These are phyloP conservation scores for Aselliscus stoliczkanus DNA, from an alignment of 2,797 vertebrate genomes.

Conservation along the genomic window DNA sequence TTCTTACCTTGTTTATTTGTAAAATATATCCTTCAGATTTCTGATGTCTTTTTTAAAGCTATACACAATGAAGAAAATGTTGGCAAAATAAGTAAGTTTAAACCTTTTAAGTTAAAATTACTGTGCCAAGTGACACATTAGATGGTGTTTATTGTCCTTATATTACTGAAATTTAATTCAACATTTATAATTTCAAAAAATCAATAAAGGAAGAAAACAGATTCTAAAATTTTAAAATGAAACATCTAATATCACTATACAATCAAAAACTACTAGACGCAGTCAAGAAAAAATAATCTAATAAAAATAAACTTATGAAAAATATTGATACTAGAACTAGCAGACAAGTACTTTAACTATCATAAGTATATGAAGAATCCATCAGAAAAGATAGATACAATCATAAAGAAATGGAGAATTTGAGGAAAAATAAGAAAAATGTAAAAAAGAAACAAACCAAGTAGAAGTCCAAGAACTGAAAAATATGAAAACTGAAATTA, in stretches of 20 bases:
- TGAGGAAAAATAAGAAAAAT: background rate
- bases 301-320: background rate
- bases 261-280: background rate
- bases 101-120: conserved; percentile 10
- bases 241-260: background rate
- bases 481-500: background rate
- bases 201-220: too few species aligned
- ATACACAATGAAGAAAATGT: conserved; percentile 18
- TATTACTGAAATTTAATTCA: conserved; percentile 29
- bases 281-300: background rate
- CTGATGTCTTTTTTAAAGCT: background rate
- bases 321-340: background rate
- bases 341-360: background rate
- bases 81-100: conserved; percentile 47
- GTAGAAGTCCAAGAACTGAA: background rate
- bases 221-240: background rate
- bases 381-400: background rate
- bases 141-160: background rate
- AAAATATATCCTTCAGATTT: conserved; percentile 25
- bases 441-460: background rate
- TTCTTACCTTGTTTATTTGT: conserved; percentile 37
- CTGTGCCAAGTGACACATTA: background rate
- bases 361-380: background rate
- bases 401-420: background rate
- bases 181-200: background rate